Percentiles rank a stretch among this genome's conserved stretches.
Conservation (phyloP, 1,140 invertebrate species). For the Pseudobourletiella spinata region DNA sequence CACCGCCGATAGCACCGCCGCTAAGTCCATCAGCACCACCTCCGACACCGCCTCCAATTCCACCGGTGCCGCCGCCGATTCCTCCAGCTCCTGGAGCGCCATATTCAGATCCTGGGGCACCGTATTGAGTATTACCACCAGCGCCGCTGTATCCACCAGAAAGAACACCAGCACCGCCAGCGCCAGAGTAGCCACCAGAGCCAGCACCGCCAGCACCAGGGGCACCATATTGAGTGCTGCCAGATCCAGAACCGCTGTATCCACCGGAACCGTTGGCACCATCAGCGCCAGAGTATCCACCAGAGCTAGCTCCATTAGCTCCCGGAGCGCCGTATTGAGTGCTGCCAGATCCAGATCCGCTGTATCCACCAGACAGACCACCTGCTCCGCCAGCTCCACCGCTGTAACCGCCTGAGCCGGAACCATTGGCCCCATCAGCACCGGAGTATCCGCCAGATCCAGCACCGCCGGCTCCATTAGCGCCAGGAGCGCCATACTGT, state of each 20-base stretch:
- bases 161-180: neutral
- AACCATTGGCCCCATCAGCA: no score
- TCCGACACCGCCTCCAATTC: neutral
- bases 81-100: neutral
- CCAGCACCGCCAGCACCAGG: neutral
- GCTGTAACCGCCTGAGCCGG: neutral
- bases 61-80: neutral
- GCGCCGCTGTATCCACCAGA: neutral
- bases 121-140: no score
- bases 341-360: neutral
- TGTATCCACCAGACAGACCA: neutral
- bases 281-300: neutral
- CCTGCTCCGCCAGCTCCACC: conserved; percentile 24
- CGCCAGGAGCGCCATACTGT: no score
- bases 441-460: neutral
- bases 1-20: conserved; percentile 18
- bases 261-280: neutral
- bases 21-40: conserved; percentile 10
- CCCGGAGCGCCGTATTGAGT: neutral
- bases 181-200: neutral
- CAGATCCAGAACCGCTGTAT: neutral
- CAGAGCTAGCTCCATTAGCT: neutral
- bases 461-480: neutral
- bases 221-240: no score
- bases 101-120: neutral